Percentiles rank a stretch among this genome's conserved stretches.
phyloP scores from a whole-genome alignment of 2,888 invertebrate species.

The Atherix ibis region DNA sequence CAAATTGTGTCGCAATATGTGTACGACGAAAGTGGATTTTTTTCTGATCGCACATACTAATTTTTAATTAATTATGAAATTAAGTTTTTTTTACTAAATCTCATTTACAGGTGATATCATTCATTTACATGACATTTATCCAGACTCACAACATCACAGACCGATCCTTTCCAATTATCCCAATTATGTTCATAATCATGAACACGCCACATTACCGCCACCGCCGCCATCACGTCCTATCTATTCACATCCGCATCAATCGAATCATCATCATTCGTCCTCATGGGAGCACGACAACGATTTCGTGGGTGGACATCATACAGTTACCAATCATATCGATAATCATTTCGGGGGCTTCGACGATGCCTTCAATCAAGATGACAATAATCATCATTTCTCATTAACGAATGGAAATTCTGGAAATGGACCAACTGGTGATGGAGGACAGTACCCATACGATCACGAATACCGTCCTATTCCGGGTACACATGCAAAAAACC shows the following conservation, averaged over 20 bases:
- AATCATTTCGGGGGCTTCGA: slow-evolving; percentile 21
- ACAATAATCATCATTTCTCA: slow-evolving; percentile 17
- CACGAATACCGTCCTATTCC: slow-evolving; percentile 28
- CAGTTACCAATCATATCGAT: slow-evolving; percentile 30
- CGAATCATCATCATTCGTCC: too few relatives aligned
- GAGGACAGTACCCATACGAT: slow-evolving; percentile 6
- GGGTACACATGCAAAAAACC: slow-evolving; percentile 19
- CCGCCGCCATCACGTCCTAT: slow-evolving; percentile 1
- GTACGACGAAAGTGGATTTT: too few relatives aligned
- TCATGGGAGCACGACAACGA: slow-evolving; percentile 29
- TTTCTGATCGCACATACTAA: too few relatives aligned
- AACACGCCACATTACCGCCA: slow-evolving; percentile 1
- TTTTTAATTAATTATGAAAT: too few relatives aligned
- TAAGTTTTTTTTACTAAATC: too few relatives aligned
- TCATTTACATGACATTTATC: slow-evolving; percentile 33
- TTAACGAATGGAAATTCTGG: too few relatives aligned
- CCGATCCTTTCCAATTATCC: slow-evolving; percentile 5
- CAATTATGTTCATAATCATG: slow-evolving; percentile 3
- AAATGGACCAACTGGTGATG: slow-evolving; percentile 1
- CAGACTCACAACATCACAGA: slow-evolving; percentile 14
- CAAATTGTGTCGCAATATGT: too few relatives aligned
- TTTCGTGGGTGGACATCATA: slow-evolving; percentile 17
- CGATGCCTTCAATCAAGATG: slow-evolving; percentile 16
- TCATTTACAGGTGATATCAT: slow-evolving; percentile 32
- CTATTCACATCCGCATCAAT: slow-evolving; percentile 15